Base-by-base conservation (phyloP, 2,888 invertebrate species). In the Sphecodes monilicornis region DNA sequence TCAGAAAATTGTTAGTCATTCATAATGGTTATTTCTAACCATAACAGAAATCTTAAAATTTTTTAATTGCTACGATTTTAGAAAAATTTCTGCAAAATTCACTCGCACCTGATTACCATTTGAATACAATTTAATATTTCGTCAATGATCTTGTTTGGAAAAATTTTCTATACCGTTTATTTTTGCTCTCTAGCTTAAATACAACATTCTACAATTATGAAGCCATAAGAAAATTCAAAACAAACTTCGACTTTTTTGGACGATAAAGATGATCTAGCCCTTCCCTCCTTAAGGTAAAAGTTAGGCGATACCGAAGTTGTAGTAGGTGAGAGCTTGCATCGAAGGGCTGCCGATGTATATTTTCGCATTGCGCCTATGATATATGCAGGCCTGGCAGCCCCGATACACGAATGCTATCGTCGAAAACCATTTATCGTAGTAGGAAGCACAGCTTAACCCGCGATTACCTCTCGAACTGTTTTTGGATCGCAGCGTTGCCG, bases 401-500 rank as follows among this genome's bases (percentile, higher is more conserved):
- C 90, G 92, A 91, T 89, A 91, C 87, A 88, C 90, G 91, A 93
- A 93, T 90, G 89, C 80, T 76, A 82, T 71, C 84, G 82, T 87
- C 84, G 89, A 91, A 93, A 93, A 90, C 92, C 92, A 92, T 93
- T 93, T 93, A 93, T 90, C 92, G 93, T 92, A 92, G 90, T 81
- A 90, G 80, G 88, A 89, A 91, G 86, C 89, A 86, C 79, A 87
- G 84, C 79, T 81, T 84, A 84, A 85, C 41, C 84, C 89, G 88
- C 90, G 80, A 71, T 84, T 89, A 88, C 91, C 90, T 91, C 91
- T 91, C 92, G 90, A 91, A 93, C 94, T 94, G 94, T 94, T 94
- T 94, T 94, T 94, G 94, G 94, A 94, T 87, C 92, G 91, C 92
- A 85, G 84, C 90, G 93, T 94, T 92, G 90, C 90, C 90, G 80